Conservation (phyloP, 2,888 invertebrate genomes). For the Tiphia femorata region DNA sequence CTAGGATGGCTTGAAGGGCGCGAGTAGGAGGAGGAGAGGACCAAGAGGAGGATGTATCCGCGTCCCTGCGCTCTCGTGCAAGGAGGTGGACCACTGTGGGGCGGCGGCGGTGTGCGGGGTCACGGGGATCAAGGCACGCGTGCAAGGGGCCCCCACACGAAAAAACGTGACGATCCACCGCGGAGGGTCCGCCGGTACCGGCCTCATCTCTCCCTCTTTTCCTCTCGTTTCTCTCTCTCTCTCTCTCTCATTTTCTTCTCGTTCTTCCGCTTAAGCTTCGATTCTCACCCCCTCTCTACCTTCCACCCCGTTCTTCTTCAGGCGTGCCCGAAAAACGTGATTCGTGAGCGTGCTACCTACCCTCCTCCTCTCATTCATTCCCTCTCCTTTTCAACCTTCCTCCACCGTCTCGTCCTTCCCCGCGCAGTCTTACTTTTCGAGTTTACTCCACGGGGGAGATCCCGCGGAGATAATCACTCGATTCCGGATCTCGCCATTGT, state of each 20-base stretch:
- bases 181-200: slow-evolving; percentile 42
- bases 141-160: slow-evolving; percentile 34
- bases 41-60: no score
- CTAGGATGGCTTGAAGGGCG: no score
- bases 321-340: slow-evolving; percentile 47
- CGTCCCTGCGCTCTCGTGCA: background rate
- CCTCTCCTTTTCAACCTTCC: background rate
- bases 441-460: slow-evolving; percentile 46
- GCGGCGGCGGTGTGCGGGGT: slow-evolving; percentile 18
- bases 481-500: slow-evolving; percentile 45
- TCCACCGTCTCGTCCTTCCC: background rate
- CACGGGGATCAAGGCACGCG: slow-evolving; percentile 5
- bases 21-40: no score
- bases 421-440: slow-evolving; percentile 38
- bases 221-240: no score
- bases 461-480: slow-evolving; percentile 44
- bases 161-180: slow-evolving; percentile 50
- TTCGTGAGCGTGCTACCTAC: slow-evolving; percentile 39
- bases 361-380: background rate
- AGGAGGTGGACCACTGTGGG: background rate
- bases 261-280: no score
- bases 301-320: no score
- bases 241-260: no score
- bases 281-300: no score
- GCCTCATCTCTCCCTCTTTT: slow-evolving; percentile 33